A percentile compares a stretch with the other conserved stretches of the same genome.
phyloP scores from a whole-genome alignment of 2,888 invertebrate genomes.

The Teleogryllus oceanicus region DNA sequence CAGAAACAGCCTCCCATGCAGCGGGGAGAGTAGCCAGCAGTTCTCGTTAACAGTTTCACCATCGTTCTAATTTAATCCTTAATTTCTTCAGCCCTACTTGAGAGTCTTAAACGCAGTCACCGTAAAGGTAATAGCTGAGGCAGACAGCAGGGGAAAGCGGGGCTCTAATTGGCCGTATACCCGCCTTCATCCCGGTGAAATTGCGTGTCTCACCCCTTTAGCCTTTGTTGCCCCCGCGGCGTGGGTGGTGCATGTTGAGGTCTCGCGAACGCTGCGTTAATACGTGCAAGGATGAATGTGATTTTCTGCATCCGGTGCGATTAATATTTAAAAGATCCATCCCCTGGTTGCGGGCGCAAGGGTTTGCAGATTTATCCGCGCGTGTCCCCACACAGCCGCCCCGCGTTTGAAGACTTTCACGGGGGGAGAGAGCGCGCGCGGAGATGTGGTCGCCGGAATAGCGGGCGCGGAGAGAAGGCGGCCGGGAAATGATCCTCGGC shows the following conservation, averaged over 20 bases:
- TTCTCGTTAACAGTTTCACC: conserved; percentile 6
- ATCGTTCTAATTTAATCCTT: not conserved
- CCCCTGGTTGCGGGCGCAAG: not conserved
- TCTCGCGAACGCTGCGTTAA: too few relatives aligned
- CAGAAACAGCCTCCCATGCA: too few relatives aligned
- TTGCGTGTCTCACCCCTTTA: not conserved
- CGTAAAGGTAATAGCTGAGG: not conserved
- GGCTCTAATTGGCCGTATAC: not conserved
- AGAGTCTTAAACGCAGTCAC: conserved; percentile 9
- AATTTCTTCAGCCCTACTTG: not conserved
- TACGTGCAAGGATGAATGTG: too few relatives aligned
- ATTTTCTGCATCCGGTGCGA: not conserved
- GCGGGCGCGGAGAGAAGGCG: not conserved
- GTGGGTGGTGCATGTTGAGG: too few relatives aligned
- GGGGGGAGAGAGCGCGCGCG: not conserved
- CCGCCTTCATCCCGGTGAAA: not conserved
- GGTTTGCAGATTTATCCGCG: not conserved
- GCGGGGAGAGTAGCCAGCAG: too few relatives aligned
- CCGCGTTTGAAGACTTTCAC: not conserved
- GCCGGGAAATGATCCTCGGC: conserved; percentile 5
- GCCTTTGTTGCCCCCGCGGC: not conserved
- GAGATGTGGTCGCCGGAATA: not conserved
- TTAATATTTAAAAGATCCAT: conserved; percentile 10
- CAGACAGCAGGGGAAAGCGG: not conserved
- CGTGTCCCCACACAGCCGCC: not conserved